A percentile compares a stretch with the other conserved stretches of the same genome.
Evolutionary conservation across 2,113 vertebrate genomes (phyloP).

Genomic region (Calypte anna): DNA sequence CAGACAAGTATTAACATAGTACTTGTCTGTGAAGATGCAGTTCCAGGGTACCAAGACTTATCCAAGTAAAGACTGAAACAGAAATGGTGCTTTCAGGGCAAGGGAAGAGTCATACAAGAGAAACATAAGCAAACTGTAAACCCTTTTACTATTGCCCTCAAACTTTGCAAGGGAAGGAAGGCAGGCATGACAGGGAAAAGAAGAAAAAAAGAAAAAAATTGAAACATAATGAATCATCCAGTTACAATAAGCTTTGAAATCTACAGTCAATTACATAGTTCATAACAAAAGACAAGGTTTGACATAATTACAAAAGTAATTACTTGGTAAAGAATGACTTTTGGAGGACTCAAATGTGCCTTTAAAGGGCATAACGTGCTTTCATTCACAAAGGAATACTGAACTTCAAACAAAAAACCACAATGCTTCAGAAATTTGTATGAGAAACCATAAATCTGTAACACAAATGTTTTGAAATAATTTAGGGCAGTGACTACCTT

Average conservation of each 20-base stretch:
- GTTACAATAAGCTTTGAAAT: conserved; percentile 50
- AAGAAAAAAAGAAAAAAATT: not conserved
- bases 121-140: not conserved
- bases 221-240: not conserved
- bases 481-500: not conserved
- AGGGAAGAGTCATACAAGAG: not conserved
- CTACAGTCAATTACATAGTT: conserved; percentile 33
- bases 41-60: not conserved
- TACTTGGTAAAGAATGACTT: conserved; percentile 53
- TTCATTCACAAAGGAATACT: conserved; percentile 37
- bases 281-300: conserved; percentile 58
- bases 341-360: conserved; percentile 37
- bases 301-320: conserved; percentile 58
- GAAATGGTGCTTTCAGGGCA: not conserved
- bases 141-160: not conserved
- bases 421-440: not conserved
- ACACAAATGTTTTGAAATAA: not conserved
- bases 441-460: not conserved
- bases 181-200: not conserved
- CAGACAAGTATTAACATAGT: not conserved
- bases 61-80: not conserved
- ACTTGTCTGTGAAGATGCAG: not conserved
- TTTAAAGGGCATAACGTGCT: conserved; percentile 46
- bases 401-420: conserved; percentile 5
- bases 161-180: not conserved